These are phyloP conservation scores for Rambutsinella grinnellia DNA, from an alignment of 2,888 invertebrate species.

Conservation along the genomic window DNA sequence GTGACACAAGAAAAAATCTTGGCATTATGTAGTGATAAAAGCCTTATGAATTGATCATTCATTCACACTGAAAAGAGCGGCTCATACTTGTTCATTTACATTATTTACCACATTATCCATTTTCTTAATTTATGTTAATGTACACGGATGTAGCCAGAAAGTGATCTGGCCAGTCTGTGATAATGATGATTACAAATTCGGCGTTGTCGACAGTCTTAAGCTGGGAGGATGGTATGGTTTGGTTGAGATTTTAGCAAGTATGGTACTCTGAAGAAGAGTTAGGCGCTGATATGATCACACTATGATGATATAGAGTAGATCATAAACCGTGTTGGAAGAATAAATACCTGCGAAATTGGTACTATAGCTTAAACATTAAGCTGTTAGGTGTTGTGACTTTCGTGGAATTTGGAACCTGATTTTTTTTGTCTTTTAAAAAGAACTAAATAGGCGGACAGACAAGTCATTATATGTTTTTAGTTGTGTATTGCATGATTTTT, in stretches of 20 bases:
- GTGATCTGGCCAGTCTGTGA: conserved; percentile 38
- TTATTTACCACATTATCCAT: conserved; percentile 28
- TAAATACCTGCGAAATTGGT: not conserved
- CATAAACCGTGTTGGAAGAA: not conserved
- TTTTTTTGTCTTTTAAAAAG: not conserved
- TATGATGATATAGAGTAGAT: not conserved
- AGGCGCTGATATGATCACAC: not conserved
- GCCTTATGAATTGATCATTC: conserved; percentile 33
- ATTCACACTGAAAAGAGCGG: conserved; percentile 17
- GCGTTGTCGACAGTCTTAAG: conserved; percentile 25
- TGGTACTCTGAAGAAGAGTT: not conserved
- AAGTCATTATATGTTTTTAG: conserved; percentile 7
- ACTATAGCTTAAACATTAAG: not conserved
- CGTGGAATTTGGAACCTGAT: conserved; percentile 41
- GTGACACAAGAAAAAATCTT: not conserved
- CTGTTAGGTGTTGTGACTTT: conserved; percentile 1
- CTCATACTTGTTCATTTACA: conserved; percentile 18
- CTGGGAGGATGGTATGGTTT: not conserved
- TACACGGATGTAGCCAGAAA: conserved; percentile 55
- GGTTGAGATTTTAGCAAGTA: not conserved
- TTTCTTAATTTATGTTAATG: conserved; percentile 57
- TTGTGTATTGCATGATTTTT: not conserved
- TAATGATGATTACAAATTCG: conserved; percentile 44
- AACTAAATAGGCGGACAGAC: not conserved
- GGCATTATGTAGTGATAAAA: not conserved